Evolutionary conservation across 2,113 vertebrate genomes (phyloP), one percentile per base, ranked within the genome.

Genomic region (Engraulis encrasicolus): DNA sequence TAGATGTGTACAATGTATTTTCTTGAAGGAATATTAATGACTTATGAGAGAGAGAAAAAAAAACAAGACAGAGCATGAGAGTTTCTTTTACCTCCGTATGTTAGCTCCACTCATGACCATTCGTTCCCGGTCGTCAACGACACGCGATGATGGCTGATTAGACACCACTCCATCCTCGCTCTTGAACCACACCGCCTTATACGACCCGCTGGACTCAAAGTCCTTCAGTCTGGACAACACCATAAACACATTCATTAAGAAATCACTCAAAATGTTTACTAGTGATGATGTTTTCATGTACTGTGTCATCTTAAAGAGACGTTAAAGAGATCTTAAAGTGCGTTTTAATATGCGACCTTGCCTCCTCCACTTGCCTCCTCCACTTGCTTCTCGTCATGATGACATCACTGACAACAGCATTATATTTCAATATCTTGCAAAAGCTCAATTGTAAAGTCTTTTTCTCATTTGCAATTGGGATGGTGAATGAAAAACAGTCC

Each of bases 21-120:
- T 6, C 27, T n/a, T 66, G n/a, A 27, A 23, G 23, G 0, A 11
- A 14, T 66, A 12, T 14, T 15, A 27, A 12, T 7, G 12, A 27
- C 34, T 9, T 71, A 11, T 71, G 61, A 31, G 58, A 27, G n/a
- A 20, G 54, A 27, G 58, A n/a, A n/a, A n/a, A n/a, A n/a, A n/a
- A n/a, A n/a, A n/a, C n/a, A n/a, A n/a, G n/a, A n/a, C n/a, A 27
- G 58, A 27, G 58, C 23, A n/a, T 66, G 58, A 27, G 58, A 9
- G 1, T 71, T 52, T 79, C 17, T 36, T 38, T 84, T 89, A 96
- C 96, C 95, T 94, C 74, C 87, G 89, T 78, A 96, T 95, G 89
- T 95, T 92, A 81, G 94, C 94, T 6, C 95, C 96, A 0, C 95
- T 96, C 95, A 96, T 96, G 80, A 92, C 92, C 96, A 96, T 96